Base-by-base conservation (phyloP, 2,113 vertebrate genomes). In the Otis tarda region DNA sequence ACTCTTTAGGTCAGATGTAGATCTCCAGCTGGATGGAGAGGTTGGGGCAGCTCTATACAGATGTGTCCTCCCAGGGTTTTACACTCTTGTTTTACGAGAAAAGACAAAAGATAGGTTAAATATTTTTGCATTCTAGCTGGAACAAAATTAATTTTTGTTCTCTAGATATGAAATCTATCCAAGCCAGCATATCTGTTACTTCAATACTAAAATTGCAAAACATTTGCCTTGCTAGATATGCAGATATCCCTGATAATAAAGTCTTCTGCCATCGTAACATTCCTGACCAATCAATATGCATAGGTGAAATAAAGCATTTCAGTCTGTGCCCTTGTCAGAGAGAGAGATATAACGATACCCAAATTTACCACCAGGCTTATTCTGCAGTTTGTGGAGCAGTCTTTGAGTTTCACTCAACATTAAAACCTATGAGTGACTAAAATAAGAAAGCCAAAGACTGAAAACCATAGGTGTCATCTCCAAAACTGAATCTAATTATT, bases 151-250 rank as follows among this genome's bases (percentile, higher is more conserved):
- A 9, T 24, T 73, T 60, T 73, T 41, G 1, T 33, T 83, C 43
- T 55, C 23, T 35, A 35, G 33, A 12, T 8, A 6, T 2, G 17
- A 33, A 86, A 41, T 14, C 5, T 9, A 4, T 6, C 28, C 10
- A 49, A 19, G 3, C 9, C 67, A 43, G 3, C 1, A 0, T 6
- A 37, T 12, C 14, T 41, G 3, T 7, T 55, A 8, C 8, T 37
- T 31, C 14, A 6, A 3, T 10, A 17, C 8, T 31, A 8, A 52
- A 79, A 69, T 1, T 9, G 5, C 31, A 12, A 50, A 8, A 20
- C 5, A 5, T 47, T 63, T 45, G 14, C 57, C 50, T 39, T n/a
- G 10, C 21, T 33, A 9, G 7, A 13, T 9, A 2, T 6, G 14
- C 17, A 39, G 27, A 3, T 7, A 27, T 12, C 9, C 30, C 59